phyloP scores from a whole-genome alignment of 2,113 vertebrate species.

The Calyptommatus sinebrachiatus region DNA sequence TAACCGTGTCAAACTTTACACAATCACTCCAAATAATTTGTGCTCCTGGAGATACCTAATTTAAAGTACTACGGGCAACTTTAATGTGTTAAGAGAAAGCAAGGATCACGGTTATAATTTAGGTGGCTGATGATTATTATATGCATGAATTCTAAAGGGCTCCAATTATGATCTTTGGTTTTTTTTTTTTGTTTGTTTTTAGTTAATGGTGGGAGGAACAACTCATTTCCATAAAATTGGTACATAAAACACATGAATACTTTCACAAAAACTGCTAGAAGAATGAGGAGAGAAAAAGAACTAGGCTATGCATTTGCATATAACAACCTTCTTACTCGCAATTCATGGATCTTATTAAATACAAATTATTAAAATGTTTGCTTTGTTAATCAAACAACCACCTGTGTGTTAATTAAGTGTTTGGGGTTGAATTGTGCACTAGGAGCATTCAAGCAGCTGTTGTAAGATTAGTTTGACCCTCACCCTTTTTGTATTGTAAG shows the following conservation, averaged over 20 bases:
- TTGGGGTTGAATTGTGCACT: too few species aligned
- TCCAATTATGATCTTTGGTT: conserved; percentile 36
- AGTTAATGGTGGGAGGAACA: background rate
- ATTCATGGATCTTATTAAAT: background rate
- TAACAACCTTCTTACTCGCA: background rate
- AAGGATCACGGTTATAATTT: conserved; percentile 22
- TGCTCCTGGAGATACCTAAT: conserved; percentile 5
- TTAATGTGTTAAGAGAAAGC: conserved; percentile 25
- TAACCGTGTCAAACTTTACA: background rate
- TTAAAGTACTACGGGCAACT: background rate
- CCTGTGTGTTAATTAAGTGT: too few species aligned
- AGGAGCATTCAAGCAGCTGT: background rate
- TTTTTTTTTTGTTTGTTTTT: conserved; percentile 43
- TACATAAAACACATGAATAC: background rate
- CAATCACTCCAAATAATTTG: background rate
- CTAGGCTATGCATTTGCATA: background rate
- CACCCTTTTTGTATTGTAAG: too few species aligned
- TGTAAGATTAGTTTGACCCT: too few species aligned
- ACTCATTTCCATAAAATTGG: background rate
- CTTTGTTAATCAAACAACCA: too few species aligned
- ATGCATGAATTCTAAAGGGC: background rate
- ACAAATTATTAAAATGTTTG: too few species aligned
- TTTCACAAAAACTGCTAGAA: background rate
- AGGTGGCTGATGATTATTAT: conserved; percentile 35
- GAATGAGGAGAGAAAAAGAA: background rate